These are phyloP conservation scores for Eurystomus glaucurus DNA, from an alignment of 2,797 vertebrate species.

Conservation along the genomic window DNA sequence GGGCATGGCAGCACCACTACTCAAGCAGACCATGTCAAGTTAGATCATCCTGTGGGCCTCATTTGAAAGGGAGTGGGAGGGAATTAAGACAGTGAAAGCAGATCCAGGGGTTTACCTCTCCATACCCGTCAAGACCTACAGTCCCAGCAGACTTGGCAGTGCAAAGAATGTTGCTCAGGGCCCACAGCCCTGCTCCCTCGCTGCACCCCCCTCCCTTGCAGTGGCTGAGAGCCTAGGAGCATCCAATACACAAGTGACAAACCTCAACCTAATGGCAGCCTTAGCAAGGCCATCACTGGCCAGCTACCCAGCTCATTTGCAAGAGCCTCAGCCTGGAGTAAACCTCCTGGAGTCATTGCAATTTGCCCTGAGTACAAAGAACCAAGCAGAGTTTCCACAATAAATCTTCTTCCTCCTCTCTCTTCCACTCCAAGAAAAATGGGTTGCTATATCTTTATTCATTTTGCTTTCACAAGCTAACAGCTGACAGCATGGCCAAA, in stretches of 20 bases:
- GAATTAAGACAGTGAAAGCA: not conserved
- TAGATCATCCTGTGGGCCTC: not conserved
- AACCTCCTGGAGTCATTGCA: not conserved
- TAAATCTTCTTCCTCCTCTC: not conserved
- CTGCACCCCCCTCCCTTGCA: not conserved
- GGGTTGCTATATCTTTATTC: not conserved
- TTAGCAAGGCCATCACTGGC: not conserved
- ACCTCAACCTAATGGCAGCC: not conserved
- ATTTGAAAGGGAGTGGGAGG: accelerated
- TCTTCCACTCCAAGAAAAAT: not conserved
- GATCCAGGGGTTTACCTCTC: not conserved
- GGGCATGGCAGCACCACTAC: accelerated
- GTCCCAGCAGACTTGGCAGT: accelerated
- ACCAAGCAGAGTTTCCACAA: not conserved
- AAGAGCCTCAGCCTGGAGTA: not conserved
- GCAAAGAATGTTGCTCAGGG: accelerated
- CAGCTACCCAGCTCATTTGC: not conserved
- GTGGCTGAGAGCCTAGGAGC: not conserved
- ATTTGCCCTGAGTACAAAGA: not conserved
- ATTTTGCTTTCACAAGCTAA: constrained; percentile 63
- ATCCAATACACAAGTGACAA: not conserved
- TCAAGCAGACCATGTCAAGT: accelerated
- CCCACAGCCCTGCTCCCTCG: not conserved
- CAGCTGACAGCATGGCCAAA: constrained; percentile 12
- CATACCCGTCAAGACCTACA: not conserved